Base-by-base conservation (phyloP, 2,113 vertebrate species). In the Chinchilla lanigera region DNA sequence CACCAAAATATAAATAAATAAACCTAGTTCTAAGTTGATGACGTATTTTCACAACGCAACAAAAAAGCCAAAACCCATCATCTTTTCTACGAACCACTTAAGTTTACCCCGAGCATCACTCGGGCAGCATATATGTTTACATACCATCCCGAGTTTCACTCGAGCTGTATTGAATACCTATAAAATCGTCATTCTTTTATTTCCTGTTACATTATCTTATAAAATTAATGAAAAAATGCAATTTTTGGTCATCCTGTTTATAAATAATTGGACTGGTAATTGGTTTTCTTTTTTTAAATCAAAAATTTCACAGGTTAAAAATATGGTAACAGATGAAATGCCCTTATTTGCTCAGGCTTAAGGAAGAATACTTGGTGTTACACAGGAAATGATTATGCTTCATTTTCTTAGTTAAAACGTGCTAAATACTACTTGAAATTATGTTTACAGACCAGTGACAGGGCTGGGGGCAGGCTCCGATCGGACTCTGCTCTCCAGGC, bases 341-440 rank as follows among this genome's bases (percentile, higher is more conserved):
- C 75, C 90, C 92, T 97, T 84, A 88, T 44, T 87, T 80, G 84
- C 88, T 93, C 17, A 92, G 52, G 89, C 41, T 71, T 82, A 85
- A 93, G 83, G 69, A 84, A 81, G 84, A 95, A 90, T 13, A 63
- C 88, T 93, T 52, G 9, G 41, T 83, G 56, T 90, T 89, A 65
- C 3, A 75, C 24, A 47, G 47, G 67, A 89, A 97, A 86, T 94
- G 65, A 96, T 86, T n/a, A 69, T 92, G 86, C 75, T 80, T 95
- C 69, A 30, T 5, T 93, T 86, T 90, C 35, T 26, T 80, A 67
- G 91, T 83, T 86, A 52, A 44, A 54, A 81, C 80, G 87, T 97
- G 96, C 92, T 97, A 96, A 95, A 69, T 97, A 92, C 94, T 96
- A 97, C 97, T 96, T 98, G 98, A 97, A 97, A 96, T 96, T 60